Conservation (phyloP, 2,113 vertebrate species). For the Muscicapa adusta region DNA sequence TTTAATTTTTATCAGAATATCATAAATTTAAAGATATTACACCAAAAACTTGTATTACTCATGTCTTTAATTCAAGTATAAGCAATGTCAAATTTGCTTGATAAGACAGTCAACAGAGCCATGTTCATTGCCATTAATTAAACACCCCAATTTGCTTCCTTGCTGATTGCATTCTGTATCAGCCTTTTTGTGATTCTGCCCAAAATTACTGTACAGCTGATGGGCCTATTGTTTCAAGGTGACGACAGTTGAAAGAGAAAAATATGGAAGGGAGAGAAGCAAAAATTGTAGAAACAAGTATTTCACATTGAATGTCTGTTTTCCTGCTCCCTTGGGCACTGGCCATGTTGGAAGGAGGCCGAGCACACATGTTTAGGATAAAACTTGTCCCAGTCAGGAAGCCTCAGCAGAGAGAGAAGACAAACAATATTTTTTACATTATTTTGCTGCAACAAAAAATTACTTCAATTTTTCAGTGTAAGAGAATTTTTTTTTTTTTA, state of each 20-base stretch:
- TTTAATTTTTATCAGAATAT: background rate
- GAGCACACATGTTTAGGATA: background rate
- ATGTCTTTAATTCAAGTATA: background rate
- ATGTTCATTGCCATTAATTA: slow-evolving; percentile 1
- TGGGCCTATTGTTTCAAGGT: background rate
- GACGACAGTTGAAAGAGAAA: background rate
- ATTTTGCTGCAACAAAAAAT: background rate
- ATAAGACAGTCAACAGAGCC: background rate
- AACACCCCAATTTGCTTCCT: background rate
- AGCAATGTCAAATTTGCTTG: background rate
- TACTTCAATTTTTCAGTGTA: background rate
- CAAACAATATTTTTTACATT: background rate
- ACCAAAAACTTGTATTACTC: background rate
- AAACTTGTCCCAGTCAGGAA: background rate
- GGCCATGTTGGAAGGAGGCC: background rate
- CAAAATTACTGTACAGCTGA: background rate
- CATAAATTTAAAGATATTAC: background rate
- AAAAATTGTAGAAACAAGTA: background rate
- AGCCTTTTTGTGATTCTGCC: background rate
- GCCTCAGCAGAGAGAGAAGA: background rate
- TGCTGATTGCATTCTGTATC: background rate
- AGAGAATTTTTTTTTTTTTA: background rate
- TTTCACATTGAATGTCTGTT: background rate
- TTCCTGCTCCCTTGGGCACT: background rate
- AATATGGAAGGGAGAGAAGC: background rate